Conservation (phyloP, 2,113 vertebrate species). For the cat (Felis catus) region F.catus_Fca126_mat1.0 CM031419.1:49860501-49861000, state of each 20-base stretch:
- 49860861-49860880: neutral
- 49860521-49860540: constrained; percentile 72
- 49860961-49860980: neutral
- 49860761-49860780: neutral
- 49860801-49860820: neutral
- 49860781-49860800: neutral
- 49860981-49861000: neutral
- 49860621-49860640: neutral
- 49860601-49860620: neutral
- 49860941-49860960: neutral
- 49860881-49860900: neutral
- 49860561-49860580: neutral
- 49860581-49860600: neutral
- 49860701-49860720: neutral
- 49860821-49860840: neutral
- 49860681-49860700: neutral
- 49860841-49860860: neutral
- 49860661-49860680: neutral
- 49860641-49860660: neutral
- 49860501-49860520: constrained; percentile 79
- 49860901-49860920: neutral
- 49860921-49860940: neutral
- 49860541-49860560: constrained; percentile 64
- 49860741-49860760: neutral
- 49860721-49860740: neutral